Percentiles rank a stretch among this genome's conserved stretches.
phyloP scores from a whole-genome alignment of 37 sponge, comb jelly and placozoan species.

The Lycopodina hypogea region DNA sequence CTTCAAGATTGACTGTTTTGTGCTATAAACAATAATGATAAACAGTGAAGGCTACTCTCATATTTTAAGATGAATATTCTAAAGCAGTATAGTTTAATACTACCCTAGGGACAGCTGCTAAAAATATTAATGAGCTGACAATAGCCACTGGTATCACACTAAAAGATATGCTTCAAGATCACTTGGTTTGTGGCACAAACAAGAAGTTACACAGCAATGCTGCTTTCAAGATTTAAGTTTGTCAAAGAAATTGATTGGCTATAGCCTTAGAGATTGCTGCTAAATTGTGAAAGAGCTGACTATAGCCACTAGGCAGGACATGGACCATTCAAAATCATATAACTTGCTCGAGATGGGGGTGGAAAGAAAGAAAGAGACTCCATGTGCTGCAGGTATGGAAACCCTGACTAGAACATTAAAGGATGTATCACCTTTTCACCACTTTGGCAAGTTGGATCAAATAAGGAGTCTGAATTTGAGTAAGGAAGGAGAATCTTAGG shows the following conservation, averaged over 20 bases:
- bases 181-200: too few relatives aligned
- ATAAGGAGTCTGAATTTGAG: too few relatives aligned
- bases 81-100: slow-evolving; percentile 21
- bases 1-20: slow-evolving; percentile 43
- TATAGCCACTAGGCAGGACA: too few relatives aligned
- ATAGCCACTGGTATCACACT: too few relatives aligned
- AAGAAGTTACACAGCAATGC: too few relatives aligned
- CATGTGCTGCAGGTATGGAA: slow-evolving; percentile 5
- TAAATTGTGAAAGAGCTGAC: too few relatives aligned
- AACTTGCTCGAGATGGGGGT: not conserved
- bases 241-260: too few relatives aligned
- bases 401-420: not conserved
- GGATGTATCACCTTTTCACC: not conserved
- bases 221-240: too few relatives aligned
- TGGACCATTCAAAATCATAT: not conserved
- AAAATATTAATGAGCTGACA: slow-evolving; percentile 6
- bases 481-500: not conserved
- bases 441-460: too few relatives aligned
- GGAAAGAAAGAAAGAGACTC: not conserved
- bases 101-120: slow-evolving; percentile 25
- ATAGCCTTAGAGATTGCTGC: too few relatives aligned
- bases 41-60: slow-evolving; percentile 15
- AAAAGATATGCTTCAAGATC: too few relatives aligned
- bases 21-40: slow-evolving; percentile 7
- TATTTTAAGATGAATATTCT: slow-evolving; percentile 12